Evolutionary conservation across 2,797 vertebrate species (phyloP).

Genomic region (Graptemys geographica): DNA sequence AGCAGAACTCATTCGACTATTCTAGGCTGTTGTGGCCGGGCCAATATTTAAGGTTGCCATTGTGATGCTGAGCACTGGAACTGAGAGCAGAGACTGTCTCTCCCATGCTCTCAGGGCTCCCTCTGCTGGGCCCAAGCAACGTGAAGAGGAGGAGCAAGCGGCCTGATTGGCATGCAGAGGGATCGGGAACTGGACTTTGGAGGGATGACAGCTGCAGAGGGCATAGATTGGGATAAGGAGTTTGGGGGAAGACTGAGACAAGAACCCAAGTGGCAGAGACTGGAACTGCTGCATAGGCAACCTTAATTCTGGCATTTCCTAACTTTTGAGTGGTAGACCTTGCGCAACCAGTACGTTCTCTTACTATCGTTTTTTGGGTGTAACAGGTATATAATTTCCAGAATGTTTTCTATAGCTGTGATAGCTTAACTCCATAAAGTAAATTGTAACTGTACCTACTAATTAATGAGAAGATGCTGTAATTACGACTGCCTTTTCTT

Average conservation of each 20-base stretch:
- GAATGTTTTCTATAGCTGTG: not conserved
- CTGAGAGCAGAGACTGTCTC: not conserved
- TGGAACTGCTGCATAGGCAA: rapidly evolving
- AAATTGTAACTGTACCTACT: not conserved
- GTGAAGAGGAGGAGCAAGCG: not conserved
- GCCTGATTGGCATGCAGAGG: not conserved
- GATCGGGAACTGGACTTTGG: not conserved
- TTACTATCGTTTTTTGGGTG: not conserved
- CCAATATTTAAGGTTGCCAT: not conserved
- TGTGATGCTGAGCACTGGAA: too few relatives aligned
- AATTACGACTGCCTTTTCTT: slow-evolving; percentile 23
- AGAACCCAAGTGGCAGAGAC: not conserved
- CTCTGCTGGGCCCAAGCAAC: not conserved
- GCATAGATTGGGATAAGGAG: not conserved
- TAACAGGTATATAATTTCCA: not conserved
- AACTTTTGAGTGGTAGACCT: not conserved
- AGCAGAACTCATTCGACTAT: not conserved
- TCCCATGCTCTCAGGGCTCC: not conserved
- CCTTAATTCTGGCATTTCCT: not conserved
- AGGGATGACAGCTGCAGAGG: not conserved
- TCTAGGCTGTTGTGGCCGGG: not conserved
- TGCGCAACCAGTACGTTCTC: not conserved
- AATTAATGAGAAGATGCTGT: not conserved
- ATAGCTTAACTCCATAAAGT: not conserved
- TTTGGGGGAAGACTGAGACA: not conserved